Evolutionary conservation across 53 echinoderm and acorn worm species (phyloP).

Genomic region (Astropecten irregularis): DNA sequence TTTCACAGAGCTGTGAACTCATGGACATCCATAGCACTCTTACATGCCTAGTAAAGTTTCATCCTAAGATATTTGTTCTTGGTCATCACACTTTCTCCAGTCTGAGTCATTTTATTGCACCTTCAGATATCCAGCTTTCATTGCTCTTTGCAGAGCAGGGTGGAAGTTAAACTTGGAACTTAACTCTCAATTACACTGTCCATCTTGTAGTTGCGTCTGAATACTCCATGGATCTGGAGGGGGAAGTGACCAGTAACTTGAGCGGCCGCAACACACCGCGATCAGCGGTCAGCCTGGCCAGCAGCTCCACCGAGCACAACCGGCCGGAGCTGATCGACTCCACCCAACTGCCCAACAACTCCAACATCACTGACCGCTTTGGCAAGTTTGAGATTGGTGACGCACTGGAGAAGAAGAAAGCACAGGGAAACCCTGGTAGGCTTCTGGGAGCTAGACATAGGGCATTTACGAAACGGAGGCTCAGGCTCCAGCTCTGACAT

Average conservation of each 20-base stretch:
- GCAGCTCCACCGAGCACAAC: constrained; percentile 84
- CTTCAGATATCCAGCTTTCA: too few relatives aligned
- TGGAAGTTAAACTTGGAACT: too few relatives aligned
- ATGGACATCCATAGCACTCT: too few relatives aligned
- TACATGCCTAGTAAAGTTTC: too few relatives aligned
- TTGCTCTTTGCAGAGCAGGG: too few relatives aligned
- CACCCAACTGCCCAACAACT: constrained; percentile 86
- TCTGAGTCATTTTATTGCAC: too few relatives aligned
- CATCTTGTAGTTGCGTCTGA: constrained; percentile 81
- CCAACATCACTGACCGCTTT: constrained; percentile 97
- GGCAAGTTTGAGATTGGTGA: constrained; percentile 98
- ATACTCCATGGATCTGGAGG: constrained; percentile 95
- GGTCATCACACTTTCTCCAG: too few relatives aligned
- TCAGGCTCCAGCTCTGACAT: too few relatives aligned
- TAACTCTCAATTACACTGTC: too few relatives aligned
- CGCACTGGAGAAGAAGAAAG: constrained; percentile 73
- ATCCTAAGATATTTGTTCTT: too few relatives aligned
- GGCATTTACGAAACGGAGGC: too few relatives aligned
- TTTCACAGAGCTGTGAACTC: too few relatives aligned
- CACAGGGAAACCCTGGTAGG: constrained; percentile 53
- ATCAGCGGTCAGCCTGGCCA: constrained; percentile 91
- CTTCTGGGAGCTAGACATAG: background rate
- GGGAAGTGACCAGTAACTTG: constrained; percentile 86
- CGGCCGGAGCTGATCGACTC: constrained; percentile 91
- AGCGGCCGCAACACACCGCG: constrained; percentile 94